Evolutionary conservation across 92 coral and sea anemone genomes (phyloP).

Genomic region (Epizoanthus rinbou): DNA sequence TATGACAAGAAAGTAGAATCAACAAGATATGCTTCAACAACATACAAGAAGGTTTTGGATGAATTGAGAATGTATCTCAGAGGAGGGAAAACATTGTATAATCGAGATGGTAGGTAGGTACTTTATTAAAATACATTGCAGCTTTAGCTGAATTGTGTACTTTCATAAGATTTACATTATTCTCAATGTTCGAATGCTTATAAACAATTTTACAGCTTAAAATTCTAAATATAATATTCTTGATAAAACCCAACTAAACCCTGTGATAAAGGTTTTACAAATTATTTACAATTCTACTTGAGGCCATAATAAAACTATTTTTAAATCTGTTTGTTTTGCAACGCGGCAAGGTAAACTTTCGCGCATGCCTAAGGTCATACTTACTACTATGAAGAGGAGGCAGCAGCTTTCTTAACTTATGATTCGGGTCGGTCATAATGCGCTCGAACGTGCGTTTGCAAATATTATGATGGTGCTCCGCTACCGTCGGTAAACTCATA

Average conservation of each 20-base stretch:
- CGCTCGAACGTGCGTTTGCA: constrained; percentile 10
- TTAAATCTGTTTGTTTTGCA: constrained; percentile 23
- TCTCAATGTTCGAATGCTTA: constrained; percentile 18
- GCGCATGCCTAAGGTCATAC: constrained; percentile 20
- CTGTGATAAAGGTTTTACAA: constrained; percentile 1
- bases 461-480: no score
- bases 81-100: no score
- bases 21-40: no score
- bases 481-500: not conserved
- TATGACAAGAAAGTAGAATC: no score
- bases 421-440: constrained; percentile 10
- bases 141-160: constrained; percentile 8
- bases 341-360: constrained; percentile 21
- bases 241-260: not conserved
- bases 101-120: constrained; percentile 23
- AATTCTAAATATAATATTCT: not conserved
- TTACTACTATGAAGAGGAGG: constrained; percentile 16
- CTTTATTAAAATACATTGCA: constrained; percentile 14
- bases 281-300: constrained; percentile 11
- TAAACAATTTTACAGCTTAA: constrained; percentile 13
- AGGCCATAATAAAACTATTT: constrained; percentile 5
- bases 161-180: constrained; percentile 17
- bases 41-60: no score
- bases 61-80: no score
- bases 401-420: constrained; percentile 17